Conservation (phyloP, 2,797 vertebrate genomes). For the Rhinichthys osculus region DNA sequence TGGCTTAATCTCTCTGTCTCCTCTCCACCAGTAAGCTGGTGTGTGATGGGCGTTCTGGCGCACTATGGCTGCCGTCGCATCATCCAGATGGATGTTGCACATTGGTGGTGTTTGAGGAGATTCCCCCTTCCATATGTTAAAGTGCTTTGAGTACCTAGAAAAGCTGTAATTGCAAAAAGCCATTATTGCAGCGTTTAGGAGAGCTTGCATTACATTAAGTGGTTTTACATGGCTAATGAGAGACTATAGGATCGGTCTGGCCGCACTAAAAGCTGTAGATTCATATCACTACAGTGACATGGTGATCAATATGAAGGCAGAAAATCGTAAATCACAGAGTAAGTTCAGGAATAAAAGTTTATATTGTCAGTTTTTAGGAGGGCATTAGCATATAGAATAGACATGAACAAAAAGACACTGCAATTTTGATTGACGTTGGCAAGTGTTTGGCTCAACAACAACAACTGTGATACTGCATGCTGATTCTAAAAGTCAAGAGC, state of each 20-base stretch:
- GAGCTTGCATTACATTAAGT: constrained; percentile 1
- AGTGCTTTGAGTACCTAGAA: too few relatives aligned
- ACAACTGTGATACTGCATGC: background rate
- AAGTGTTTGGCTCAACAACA: background rate
- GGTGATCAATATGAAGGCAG: background rate
- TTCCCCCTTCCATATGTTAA: too few relatives aligned
- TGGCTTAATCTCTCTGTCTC: too few relatives aligned
- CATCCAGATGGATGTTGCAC: too few relatives aligned
- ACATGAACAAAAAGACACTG: background rate
- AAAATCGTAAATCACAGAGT: background rate
- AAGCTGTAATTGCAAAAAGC: background rate
- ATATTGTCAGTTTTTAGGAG: background rate
- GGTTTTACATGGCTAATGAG: constrained; percentile 18
- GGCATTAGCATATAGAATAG: background rate
- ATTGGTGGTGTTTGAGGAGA: too few relatives aligned
- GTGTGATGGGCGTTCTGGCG: too few relatives aligned
- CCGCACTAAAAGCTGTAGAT: background rate
- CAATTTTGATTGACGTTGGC: background rate
- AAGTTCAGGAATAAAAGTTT: background rate
- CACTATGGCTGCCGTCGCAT: too few relatives aligned
- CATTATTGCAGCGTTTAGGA: constrained; percentile 2
- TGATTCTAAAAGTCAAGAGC: background rate
- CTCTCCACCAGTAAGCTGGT: too few relatives aligned
- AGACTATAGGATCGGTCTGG: background rate
- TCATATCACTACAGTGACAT: background rate